Evolutionary conservation across 2,888 invertebrate genomes (phyloP).

Genomic region (Drosophila formosana): DNA sequence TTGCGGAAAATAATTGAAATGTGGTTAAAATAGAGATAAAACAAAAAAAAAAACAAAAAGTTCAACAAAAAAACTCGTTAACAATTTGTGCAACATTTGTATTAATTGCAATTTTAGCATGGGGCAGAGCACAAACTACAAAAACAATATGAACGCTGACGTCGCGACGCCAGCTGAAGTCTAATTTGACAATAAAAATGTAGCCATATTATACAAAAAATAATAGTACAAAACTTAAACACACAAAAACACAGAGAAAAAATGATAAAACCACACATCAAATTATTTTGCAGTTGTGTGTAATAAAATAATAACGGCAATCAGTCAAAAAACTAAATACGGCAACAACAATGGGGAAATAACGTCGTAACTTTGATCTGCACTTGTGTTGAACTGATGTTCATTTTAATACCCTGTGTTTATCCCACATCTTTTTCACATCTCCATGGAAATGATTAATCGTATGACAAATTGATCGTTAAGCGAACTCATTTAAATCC

Average conservation of each 20-base stretch:
- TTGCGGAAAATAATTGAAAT: conserved; percentile 27
- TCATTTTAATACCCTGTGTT: conserved; percentile 22
- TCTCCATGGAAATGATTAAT: background rate
- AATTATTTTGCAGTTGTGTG: conserved; percentile 45
- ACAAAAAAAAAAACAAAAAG: background rate
- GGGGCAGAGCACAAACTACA: background rate
- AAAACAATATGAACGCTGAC: conserved; percentile 3
- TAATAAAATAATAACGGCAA: conserved; percentile 69
- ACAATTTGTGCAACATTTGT: conserved; percentile 31
- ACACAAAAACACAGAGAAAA: conserved; percentile 5
- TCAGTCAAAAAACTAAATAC: conserved; percentile 54
- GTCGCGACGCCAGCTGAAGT: conserved; percentile 10
- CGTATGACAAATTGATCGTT: background rate
- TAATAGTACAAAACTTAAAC: background rate
- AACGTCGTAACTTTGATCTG: conserved; percentile 19
- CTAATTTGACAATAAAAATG: conserved; percentile 57
- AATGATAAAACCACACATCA: conserved; percentile 3
- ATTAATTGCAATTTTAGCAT: conserved; percentile 19
- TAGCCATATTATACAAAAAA: conserved; percentile 13
- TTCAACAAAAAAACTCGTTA: conserved; percentile 10
- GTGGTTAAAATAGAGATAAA: conserved; percentile 13
- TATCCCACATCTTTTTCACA: background rate
- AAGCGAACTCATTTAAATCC: background rate
- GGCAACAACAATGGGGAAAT: conserved; percentile 45
- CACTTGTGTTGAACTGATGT: conserved; percentile 16